Percentiles rank a stretch among this genome's conserved stretches.
phyloP scores from a whole-genome alignment of 1,140 invertebrate species.

The Platorchestia sp. region DNA sequence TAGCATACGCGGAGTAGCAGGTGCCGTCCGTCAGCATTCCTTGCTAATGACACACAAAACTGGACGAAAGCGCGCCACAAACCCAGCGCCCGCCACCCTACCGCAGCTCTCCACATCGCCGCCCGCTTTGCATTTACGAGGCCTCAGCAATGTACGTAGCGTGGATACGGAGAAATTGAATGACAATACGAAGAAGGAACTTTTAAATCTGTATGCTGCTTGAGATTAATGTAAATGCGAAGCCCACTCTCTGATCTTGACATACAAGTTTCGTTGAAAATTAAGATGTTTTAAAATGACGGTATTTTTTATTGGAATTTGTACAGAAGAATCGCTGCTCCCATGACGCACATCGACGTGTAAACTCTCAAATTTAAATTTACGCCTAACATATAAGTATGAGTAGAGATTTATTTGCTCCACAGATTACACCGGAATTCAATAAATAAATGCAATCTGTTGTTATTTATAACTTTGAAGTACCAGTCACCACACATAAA shows the following conservation, averaged over 20 bases:
- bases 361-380: too few relatives aligned
- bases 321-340: neutral
- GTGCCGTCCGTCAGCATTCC: neutral
- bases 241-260: too few relatives aligned
- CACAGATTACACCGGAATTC: too few relatives aligned
- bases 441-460: too few relatives aligned
- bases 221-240: neutral
- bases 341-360: too few relatives aligned
- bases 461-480: too few relatives aligned
- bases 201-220: neutral
- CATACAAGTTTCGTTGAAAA: too few relatives aligned
- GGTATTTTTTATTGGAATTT: neutral
- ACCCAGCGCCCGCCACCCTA: neutral
- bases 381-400: too few relatives aligned
- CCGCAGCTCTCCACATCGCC: too few relatives aligned
- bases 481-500: too few relatives aligned
- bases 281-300: neutral
- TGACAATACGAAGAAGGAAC: neutral
- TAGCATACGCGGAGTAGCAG: neutral
- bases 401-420: too few relatives aligned
- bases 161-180: neutral
- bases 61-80: conserved; percentile 6
- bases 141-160: neutral
- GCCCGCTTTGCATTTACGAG: neutral
- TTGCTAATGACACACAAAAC: conserved; percentile 28